Base-by-base conservation (phyloP, 2,888 invertebrate species). In the Blera fallax region DNA sequence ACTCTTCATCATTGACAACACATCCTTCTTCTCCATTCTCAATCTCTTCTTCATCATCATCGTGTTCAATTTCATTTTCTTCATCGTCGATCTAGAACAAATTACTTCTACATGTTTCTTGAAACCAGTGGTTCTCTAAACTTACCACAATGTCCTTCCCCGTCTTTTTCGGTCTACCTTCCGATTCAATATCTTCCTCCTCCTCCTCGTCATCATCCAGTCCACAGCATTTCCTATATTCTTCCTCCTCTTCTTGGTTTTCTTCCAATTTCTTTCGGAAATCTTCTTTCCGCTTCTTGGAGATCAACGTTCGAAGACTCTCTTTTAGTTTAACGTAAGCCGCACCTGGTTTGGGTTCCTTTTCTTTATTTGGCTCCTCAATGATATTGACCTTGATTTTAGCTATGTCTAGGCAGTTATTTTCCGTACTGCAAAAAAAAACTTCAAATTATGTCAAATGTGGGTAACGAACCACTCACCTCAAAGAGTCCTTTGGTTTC, bases 291-390 rank as follows among this genome's bases (percentile, higher is more conserved):
- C 96, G 93, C 88, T 95, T 95, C 85, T 94, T 93, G 2, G 94
- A 94, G 89, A 98, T 97, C 91, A 95, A 93, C 11, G 94, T 93
- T 89, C 95, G 94, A 1, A 98, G 93, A 84, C 95, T 94, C 81
- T 95, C 94, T 89, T 95, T 95, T 65, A 98, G 92, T 88, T 94
- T 94, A n/a, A 93, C 90, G 87, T 96, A 94, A 88, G 95, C 95
- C 2, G 94, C 94, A 0, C 97, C 97, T 48, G 96, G 96, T 90
- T 95, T 94, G 34, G 92, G 93, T 14, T 93, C 90, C 58, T 88
- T 89, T 34, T 87, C 87, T 1, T 89, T 72, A 7, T 90, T 89
- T 11, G 89, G 87, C 4, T 90, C 89, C 6, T 91, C 90, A 7
- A 89, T 89, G 21, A 88, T 56, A 87, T 88, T 77, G 78, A 89